phyloP scores from a whole-genome alignment of 1,140 invertebrate species.

The Microplitis mediator region DNA sequence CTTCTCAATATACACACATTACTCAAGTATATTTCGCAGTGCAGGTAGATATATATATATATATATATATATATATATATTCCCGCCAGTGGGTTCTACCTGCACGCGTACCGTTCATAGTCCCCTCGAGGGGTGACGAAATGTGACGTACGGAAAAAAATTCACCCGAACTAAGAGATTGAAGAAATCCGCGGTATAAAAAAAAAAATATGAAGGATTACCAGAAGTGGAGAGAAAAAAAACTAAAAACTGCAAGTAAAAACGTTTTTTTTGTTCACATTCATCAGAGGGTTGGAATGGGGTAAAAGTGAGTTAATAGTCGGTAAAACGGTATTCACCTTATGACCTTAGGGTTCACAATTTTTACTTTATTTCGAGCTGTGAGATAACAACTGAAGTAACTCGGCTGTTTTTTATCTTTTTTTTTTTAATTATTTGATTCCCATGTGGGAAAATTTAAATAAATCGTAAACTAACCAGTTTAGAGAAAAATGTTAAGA shows the following conservation, averaged over 20 bases:
- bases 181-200: neutral
- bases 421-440: too few relatives aligned
- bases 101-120: conserved; percentile 41
- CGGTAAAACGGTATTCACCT: conserved; percentile 63
- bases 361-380: conserved; percentile 22
- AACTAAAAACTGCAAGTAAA: too few relatives aligned
- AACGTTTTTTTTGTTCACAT: too few relatives aligned
- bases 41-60: conserved; percentile 42
- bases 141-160: conserved; percentile 23
- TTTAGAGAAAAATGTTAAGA: too few relatives aligned
- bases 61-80: neutral
- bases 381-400: neutral
- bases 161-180: neutral
- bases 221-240: conserved; percentile 37
- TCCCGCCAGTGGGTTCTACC: conserved; percentile 33
- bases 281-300: conserved; percentile 35
- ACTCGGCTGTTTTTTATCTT: too few relatives aligned
- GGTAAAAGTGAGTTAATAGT: conserved; percentile 65
- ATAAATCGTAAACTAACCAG: too few relatives aligned
- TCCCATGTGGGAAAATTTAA: too few relatives aligned
- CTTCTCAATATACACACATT: too few relatives aligned
- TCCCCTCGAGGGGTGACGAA: conserved; percentile 31
- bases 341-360: conserved; percentile 39
- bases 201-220: conserved; percentile 41
- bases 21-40: neutral